Evolutionary conservation across 1,140 invertebrate species (phyloP).

Genomic region (Bemisia tabaci): DNA sequence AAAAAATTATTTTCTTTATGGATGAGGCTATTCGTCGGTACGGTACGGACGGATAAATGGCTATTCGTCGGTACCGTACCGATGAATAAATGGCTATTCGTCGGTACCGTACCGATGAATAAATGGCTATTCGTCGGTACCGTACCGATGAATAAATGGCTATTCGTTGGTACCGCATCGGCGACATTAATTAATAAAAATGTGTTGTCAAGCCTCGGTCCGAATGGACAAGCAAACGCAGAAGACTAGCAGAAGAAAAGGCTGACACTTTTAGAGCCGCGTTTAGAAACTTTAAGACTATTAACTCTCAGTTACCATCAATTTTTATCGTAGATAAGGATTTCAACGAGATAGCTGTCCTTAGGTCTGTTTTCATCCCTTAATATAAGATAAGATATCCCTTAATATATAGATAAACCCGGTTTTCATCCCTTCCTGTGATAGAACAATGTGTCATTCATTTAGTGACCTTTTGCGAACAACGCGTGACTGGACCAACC

Average conservation of each 20-base stretch:
- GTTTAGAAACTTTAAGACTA: not conserved
- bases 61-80: too few relatives aligned
- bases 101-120: too few relatives aligned
- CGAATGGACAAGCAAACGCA: too few relatives aligned
- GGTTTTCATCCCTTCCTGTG: not conserved
- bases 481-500: not conserved
- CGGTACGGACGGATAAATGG: too few relatives aligned
- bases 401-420: not conserved
- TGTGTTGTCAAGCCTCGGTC: too few relatives aligned
- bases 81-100: too few relatives aligned
- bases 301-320: not conserved
- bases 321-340: not conserved
- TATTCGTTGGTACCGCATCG: too few relatives aligned
- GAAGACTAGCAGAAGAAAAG: not conserved
- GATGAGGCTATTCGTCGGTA: too few relatives aligned
- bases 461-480: not conserved
- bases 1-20: too few relatives aligned
- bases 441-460: not conserved
- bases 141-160: too few relatives aligned
- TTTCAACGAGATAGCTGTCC: not conserved
- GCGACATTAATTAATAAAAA: too few relatives aligned
- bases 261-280: not conserved
- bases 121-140: too few relatives aligned
- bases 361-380: not conserved
- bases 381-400: not conserved